phyloP scores from a whole-genome alignment of 2,113 vertebrate species.

The Bufo bufo region DNA sequence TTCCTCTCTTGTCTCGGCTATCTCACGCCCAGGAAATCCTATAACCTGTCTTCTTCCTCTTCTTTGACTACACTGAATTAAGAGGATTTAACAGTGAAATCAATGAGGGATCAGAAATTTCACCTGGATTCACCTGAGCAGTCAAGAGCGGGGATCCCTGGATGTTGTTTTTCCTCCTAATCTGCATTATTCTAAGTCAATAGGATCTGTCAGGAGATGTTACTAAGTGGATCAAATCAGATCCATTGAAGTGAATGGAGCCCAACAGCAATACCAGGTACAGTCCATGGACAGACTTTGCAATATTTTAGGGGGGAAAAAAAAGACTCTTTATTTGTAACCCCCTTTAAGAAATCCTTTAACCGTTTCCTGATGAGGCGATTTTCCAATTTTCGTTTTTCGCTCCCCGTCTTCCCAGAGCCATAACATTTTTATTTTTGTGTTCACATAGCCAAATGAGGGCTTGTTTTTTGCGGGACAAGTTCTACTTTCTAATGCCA shows the following conservation, averaged over 20 bases:
- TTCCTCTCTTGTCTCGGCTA: not conserved
- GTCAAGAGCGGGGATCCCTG: not conserved
- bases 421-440: no score
- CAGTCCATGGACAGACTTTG: no score
- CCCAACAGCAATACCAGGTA: not conserved
- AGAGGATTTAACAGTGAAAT: constrained; percentile 14
- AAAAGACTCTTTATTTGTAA: no score
- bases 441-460: no score
- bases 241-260: not conserved
- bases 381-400: no score
- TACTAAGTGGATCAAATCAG: not conserved
- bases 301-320: not conserved
- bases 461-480: no score
- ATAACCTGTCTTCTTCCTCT: not conserved
- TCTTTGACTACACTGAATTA: not conserved
- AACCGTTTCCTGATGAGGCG: no score
- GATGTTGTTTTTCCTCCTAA: not conserved
- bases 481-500: no score
- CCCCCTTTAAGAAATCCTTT: no score
- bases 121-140: not conserved
- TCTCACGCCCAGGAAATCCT: not conserved
- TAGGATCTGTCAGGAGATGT: not conserved
- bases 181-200: not conserved
- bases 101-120: not conserved
- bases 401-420: no score